phyloP scores from a whole-genome alignment of 2,888 invertebrate genomes.

The Sinohyriopsis cumingii region DNA sequence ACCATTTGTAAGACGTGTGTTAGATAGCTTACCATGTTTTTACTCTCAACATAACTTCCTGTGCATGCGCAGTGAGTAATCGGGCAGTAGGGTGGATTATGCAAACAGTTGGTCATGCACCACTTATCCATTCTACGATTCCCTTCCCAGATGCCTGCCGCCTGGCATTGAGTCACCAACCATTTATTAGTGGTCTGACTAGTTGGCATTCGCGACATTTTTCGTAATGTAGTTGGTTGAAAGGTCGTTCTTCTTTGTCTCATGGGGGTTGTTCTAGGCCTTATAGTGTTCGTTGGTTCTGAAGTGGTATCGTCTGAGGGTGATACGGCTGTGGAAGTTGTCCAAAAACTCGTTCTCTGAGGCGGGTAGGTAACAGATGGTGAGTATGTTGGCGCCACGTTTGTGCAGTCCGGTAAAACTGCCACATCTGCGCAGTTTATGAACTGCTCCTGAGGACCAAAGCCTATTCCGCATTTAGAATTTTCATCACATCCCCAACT shows the following conservation, averaged over 20 bases:
- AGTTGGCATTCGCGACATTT: neutral
- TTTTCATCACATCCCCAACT: conserved; percentile 30
- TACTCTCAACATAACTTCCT: too few relatives aligned
- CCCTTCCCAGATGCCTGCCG: conserved; percentile 2
- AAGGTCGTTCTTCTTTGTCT: neutral
- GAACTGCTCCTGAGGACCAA: conserved; percentile 37
- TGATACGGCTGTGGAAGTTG: neutral
- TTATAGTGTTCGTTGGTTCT: neutral
- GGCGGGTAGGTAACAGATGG: neutral
- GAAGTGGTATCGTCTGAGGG: neutral
- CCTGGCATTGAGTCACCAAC: conserved; percentile 2
- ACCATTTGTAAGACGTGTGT: too few relatives aligned
- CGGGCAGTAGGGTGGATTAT: conserved; percentile 8
- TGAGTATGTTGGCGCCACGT: conserved; percentile 3
- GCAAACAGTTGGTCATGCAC: conserved; percentile 14
- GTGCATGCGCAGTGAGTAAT: conserved; percentile 9
- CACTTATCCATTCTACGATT: conserved; percentile 9
- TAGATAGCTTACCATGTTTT: too few relatives aligned
- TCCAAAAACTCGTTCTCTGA: neutral
- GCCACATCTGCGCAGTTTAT: conserved; percentile 42
- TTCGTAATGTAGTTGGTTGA: neutral
- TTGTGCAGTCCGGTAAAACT: conserved; percentile 16
- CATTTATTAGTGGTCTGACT: too few relatives aligned
- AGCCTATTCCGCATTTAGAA: conserved; percentile 27
- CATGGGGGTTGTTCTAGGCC: neutral